A percentile compares a stretch with the other conserved stretches of the same genome.
These are phyloP conservation scores for Serilophus lunatus DNA, from an alignment of 2,113 vertebrate species.

Conservation along the genomic window DNA sequence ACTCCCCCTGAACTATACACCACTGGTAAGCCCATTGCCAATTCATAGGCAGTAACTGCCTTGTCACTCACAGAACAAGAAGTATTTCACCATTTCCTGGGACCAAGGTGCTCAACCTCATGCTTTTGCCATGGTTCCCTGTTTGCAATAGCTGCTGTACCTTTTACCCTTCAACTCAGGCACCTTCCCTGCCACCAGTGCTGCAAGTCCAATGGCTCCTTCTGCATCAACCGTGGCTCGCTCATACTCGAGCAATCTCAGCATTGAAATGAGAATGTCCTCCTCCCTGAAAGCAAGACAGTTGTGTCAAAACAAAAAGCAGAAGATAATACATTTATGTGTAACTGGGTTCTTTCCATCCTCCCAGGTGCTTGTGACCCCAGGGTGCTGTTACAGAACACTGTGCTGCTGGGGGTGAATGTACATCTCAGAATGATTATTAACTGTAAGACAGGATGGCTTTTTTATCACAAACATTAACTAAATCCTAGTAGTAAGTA, in stretches of 20 bases:
- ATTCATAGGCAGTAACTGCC: not conserved
- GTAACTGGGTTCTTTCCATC: not conserved
- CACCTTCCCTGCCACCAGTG: constrained; percentile 80
- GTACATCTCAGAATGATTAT: not conserved
- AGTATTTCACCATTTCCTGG: fast-evolving
- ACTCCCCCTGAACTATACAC: not conserved
- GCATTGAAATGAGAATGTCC: constrained; percentile 82
- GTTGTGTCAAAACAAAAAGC: not conserved
- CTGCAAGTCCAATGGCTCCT: constrained; percentile 86
- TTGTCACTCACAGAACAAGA: not conserved
- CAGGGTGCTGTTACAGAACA: not conserved
- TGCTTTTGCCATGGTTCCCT: not conserved
- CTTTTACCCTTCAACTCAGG: constrained; percentile 86
- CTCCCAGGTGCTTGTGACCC: not conserved
- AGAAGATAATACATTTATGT: not conserved
- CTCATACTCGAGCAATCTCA: constrained; percentile 87
- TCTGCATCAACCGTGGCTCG: constrained; percentile 82
- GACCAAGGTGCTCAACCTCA: not conserved
- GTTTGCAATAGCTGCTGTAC: constrained; percentile 42
- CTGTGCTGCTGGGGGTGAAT: not conserved
- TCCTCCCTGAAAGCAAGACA: constrained; percentile 74
- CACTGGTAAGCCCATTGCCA: not conserved
- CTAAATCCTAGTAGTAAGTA: not conserved
- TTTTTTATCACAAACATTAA: not conserved
- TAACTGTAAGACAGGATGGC: not conserved